Base-by-base conservation (phyloP, 2,888 invertebrate genomes). In the Pandemis heparana region DNA sequence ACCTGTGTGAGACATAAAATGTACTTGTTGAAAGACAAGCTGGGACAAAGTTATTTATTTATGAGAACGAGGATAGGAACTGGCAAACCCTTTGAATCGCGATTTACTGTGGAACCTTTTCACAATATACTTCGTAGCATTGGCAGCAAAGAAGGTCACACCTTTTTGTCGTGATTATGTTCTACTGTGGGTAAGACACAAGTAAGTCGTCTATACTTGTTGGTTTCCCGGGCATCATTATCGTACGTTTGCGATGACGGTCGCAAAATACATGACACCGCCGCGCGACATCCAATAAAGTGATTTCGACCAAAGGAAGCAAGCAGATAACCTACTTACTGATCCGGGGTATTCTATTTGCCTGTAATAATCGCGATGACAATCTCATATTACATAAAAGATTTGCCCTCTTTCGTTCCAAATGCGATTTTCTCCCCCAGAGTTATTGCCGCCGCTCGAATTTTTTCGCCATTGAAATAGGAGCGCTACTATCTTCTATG, bases 321-420 rank as follows among this genome's bases (percentile, higher is more conserved):
- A 89, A 87, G 89, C 82, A 89, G 92, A 93, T 94, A 94, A 94
- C 94, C 94, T 91, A 92, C 91, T 94, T 94, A 94, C 90, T 89
- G 94, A 92, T 92, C 92, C 90, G 88, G 87, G 90, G 92, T 93
- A 93, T 94, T 94, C 94, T 94, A 94, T 94, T 94, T 94, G 92
- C 92, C 92, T 93, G 92, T 94, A 94, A 94, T 94, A 94, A 94
- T 94, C 93, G 92, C 94, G 92, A 94, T 94, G 94, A 94, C 94
- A 93, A 94, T 94, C 93, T 94, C 89, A 93, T 94, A 94, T 93
- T 93, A 92, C 93, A 94, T 93, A 94, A 94, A 94, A 94, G 94
- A 93, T 94, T 94, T 94, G 89, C 92, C 93, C 93, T 92, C 92
- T 92, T 91, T 90, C 89, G 91, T 92, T 92, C 91, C 90, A 93